Percentiles rank a stretch among this genome's conserved stretches.
These are phyloP conservation scores for Drosophila bifasciata DNA, from an alignment of 1,140 invertebrate species.

Conservation along the genomic window DNA sequence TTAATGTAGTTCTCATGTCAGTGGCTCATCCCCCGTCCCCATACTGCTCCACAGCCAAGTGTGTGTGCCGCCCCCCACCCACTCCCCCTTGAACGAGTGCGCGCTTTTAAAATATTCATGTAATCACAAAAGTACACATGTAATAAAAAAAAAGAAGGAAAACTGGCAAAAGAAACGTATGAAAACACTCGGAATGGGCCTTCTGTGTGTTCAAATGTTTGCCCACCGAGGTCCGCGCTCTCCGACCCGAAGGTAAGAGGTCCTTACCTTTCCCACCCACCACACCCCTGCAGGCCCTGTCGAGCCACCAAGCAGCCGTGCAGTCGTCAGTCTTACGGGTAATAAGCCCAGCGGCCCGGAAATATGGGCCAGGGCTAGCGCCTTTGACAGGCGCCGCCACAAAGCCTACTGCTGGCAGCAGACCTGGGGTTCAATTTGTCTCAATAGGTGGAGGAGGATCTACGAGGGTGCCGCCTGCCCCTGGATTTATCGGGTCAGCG, in stretches of 20 bases:
- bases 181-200: conserved; percentile 50
- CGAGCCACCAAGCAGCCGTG: not conserved
- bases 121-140: conserved; percentile 83
- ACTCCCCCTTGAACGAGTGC: conserved; percentile 37
- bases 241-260: conserved; percentile 17
- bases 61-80: conserved; percentile 18
- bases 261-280: not conserved
- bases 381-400: conserved; percentile 34
- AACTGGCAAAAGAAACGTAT: conserved; percentile 29
- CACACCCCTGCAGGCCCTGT: too few species aligned
- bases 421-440: conserved; percentile 37
- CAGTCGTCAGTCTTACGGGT: conserved; percentile 49
- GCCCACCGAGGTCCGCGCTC: conserved; percentile 30
- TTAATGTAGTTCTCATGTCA: conserved; percentile 83
- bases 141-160: conserved; percentile 77
- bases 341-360: conserved; percentile 53
- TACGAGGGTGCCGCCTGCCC: not conserved
- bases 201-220: conserved; percentile 67
- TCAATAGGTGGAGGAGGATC: not conserved
- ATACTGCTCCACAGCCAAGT: not conserved
- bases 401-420: conserved; percentile 25
- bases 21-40: conserved; percentile 25
- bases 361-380: conserved; percentile 51
- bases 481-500: conserved; percentile 43
- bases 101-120: conserved; percentile 81